phyloP scores from a whole-genome alignment of 2,888 invertebrate genomes.

The Himalopsyche japonica region DNA sequence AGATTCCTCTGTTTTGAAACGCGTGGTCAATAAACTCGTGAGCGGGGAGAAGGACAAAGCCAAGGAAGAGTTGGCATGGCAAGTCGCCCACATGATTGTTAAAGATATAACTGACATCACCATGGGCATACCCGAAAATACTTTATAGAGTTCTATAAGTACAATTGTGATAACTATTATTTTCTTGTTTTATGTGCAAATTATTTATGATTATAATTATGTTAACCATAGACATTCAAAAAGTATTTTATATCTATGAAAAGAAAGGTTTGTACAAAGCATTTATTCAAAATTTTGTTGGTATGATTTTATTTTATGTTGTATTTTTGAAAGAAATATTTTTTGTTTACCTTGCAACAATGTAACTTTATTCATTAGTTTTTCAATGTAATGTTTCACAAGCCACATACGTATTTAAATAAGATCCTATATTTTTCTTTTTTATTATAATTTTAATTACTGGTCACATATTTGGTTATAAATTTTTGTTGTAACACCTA shows the following conservation, averaged over 20 bases:
- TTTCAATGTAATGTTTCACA: too few species aligned
- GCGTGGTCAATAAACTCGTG: constrained; percentile 78
- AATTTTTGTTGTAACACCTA: not conserved
- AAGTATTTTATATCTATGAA: constrained; percentile 24
- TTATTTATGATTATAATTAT: constrained; percentile 29
- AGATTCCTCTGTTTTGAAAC: constrained; percentile 54
- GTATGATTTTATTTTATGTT: not conserved
- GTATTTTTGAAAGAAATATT: not conserved
- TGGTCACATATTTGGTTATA: too few species aligned
- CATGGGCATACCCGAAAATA: constrained; percentile 62
- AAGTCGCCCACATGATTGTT: constrained; percentile 96
- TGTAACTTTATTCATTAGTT: too few species aligned
- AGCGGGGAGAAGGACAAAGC: constrained; percentile 83
- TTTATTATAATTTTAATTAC: too few species aligned
- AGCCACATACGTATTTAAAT: too few species aligned
- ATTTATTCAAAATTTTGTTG: constrained; percentile 22
- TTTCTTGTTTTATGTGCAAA: constrained; percentile 22
- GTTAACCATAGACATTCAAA: constrained; percentile 36
- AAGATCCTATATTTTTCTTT: too few species aligned
- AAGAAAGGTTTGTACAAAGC: constrained; percentile 30
- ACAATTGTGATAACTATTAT: constrained; percentile 38
- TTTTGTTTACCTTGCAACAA: too few species aligned
- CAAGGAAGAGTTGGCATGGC: constrained; percentile 96
- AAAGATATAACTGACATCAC: constrained; percentile 92
- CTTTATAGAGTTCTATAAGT: constrained; percentile 43